A percentile compares a stretch with the other conserved stretches of the same genome.
These are phyloP conservation scores for Lophochroa leadbeateri DNA, from an alignment of 2,113 vertebrate genomes.

Conservation along the genomic window DNA sequence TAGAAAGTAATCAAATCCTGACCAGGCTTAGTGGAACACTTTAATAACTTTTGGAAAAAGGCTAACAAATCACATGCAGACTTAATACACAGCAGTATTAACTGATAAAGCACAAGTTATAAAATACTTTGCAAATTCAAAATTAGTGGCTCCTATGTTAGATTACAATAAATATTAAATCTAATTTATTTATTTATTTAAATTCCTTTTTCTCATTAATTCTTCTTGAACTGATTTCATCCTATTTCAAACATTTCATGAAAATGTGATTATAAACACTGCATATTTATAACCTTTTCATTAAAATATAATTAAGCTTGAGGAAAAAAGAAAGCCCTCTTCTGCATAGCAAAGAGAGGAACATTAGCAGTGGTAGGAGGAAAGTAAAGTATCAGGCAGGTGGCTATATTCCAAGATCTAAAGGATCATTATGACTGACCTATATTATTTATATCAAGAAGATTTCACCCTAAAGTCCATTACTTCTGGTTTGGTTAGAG, in stretches of 20 bases:
- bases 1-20: neutral
- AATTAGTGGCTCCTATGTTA: neutral
- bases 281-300: neutral
- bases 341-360: neutral
- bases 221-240: neutral
- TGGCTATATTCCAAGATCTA: neutral
- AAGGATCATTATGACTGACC: neutral
- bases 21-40: neutral
- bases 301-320: neutral
- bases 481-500: neutral
- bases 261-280: neutral
- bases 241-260: neutral
- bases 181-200: neutral
- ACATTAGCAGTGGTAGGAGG: neutral
- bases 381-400: neutral
- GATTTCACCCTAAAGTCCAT: neutral
- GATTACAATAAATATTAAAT: neutral
- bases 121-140: neutral
- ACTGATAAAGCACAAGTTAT: neutral
- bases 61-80: neutral
- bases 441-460: neutral
- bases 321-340: neutral
- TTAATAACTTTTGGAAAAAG: neutral
- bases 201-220: neutral
- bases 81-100: neutral